Conservation (phyloP, 2,113 vertebrate species). For the Mus spicilegus region DNA sequence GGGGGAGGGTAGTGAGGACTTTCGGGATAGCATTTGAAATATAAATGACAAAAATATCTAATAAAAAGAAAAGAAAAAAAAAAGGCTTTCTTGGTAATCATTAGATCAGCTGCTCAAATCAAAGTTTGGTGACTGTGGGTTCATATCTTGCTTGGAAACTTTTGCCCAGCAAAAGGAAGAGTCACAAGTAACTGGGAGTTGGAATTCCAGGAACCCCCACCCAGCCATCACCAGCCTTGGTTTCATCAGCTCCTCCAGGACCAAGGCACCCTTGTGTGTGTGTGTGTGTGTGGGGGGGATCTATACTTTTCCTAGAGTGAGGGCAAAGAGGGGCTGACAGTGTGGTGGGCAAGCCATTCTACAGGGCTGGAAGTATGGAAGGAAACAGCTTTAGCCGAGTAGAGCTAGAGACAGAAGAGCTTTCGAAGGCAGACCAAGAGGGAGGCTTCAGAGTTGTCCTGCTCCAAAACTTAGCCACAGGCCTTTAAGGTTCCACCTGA, state of each 20-base stretch:
- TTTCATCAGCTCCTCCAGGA: background rate
- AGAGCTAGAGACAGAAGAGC: too few species aligned
- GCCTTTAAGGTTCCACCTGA: background rate
- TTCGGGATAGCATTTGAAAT: too few species aligned
- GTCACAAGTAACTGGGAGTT: rapidly evolving
- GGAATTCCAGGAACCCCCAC: rapidly evolving
- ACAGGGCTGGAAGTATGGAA: background rate
- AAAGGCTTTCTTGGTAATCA: background rate
- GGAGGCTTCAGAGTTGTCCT: background rate
- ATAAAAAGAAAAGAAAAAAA: background rate
- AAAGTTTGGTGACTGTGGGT: background rate
- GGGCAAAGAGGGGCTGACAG: background rate
- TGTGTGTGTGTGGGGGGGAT: background rate
- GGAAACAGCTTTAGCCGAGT: background rate
- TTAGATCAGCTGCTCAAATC: background rate
- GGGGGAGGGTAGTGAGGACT: too few species aligned
- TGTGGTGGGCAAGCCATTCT: background rate
- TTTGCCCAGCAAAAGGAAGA: background rate
- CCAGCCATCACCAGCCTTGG: background rate
- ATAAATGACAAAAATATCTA: too few species aligned
- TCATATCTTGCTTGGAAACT: background rate
- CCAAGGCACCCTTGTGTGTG: background rate
- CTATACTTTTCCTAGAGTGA: background rate
- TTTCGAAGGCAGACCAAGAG: background rate
- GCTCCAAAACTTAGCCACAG: background rate